Evolutionary conservation across 2,797 vertebrate species (phyloP), one percentile per base, ranked within the genome.

Genomic region (Periophthalmus magnuspinnatus): DNA sequence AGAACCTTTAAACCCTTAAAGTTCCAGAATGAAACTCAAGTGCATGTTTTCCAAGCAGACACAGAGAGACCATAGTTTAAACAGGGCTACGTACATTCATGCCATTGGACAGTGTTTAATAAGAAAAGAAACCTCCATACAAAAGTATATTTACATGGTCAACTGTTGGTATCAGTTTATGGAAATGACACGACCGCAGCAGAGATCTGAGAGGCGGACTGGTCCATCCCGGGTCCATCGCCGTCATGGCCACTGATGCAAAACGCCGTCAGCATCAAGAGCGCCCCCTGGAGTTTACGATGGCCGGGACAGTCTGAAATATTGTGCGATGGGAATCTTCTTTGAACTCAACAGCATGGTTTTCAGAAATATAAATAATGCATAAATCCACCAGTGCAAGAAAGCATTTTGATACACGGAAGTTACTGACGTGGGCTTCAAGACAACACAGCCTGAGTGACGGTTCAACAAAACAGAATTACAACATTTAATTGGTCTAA

Each of bases 61-160:
- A 17, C 10, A 78, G 57, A 9, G 72, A 69, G 72, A 85, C 52
- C 14, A 74, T 50, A 70, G 19, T 65, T 74, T 55, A 60, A 78
- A 76, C 28, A 79, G 84, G 82, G 22, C 78, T 68, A 81, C 74
- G 82, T 76, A 82, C 74, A 87, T 80, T 75, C 66, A 81, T 89
- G 78, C 85, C 78, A 81, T 89, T 86, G 83, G 85, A 90, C 88
- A 87, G 86, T 88, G 87, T 94, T 94, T 94, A 94, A 91, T 94
- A 91, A 90, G 83, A 84, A 90, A 82, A 80, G 54, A 75, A 67
- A 55, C 71, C 77, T 90, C 86, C 87, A 91, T 93, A 94, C 87
- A 93, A 94, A 94, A 93, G 89, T 90, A 89, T 92, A 90, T 93
- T 84, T 92, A 93, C 92, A 93, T 83, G 81, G 82, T 91, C 84